Percentiles rank a stretch among this genome's conserved stretches.
Evolutionary conservation across 2,113 vertebrate genomes (phyloP).

Genomic region (Eidolon helvum): DNA sequence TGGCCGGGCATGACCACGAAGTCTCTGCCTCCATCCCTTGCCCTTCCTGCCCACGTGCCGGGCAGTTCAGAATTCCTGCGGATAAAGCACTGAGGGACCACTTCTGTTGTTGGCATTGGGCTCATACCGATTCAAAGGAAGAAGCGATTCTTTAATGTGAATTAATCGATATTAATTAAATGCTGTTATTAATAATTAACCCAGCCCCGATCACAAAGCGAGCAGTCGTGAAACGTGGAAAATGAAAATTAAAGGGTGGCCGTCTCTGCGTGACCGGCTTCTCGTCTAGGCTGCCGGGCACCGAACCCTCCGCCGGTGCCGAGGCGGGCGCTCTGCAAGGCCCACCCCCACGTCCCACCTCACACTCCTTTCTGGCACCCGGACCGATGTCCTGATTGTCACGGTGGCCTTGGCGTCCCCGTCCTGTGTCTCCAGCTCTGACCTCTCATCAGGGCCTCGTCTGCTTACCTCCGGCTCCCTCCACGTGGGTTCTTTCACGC

Average conservation of each 20-base stretch:
- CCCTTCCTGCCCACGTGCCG: no score
- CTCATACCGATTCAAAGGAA: not conserved
- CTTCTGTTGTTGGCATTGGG: not conserved
- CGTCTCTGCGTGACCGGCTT: no score
- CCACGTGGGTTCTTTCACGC: fast-evolving
- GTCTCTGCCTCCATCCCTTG: no score
- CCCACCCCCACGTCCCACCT: fast-evolving
- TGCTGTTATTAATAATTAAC: not conserved
- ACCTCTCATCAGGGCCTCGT: fast-evolving
- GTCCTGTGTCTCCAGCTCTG: not conserved
- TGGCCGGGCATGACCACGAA: no score
- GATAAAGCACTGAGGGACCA: not conserved
- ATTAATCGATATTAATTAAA: not conserved
- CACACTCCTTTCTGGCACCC: no score
- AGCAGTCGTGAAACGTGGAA: not conserved
- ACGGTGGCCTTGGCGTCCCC: not conserved
- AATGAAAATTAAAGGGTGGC: not conserved
- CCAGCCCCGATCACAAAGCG: not conserved
- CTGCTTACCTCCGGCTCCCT: not conserved
- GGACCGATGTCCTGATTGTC: not conserved
- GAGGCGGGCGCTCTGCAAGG: not conserved
- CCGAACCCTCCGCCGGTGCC: no score
- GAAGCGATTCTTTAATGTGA: not conserved
- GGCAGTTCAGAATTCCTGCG: not conserved
- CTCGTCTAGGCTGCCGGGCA: not conserved